Percentiles rank a stretch among this genome's conserved stretches.
phyloP scores from a whole-genome alignment of 1,140 invertebrate species.

The Atta colombica region DNA sequence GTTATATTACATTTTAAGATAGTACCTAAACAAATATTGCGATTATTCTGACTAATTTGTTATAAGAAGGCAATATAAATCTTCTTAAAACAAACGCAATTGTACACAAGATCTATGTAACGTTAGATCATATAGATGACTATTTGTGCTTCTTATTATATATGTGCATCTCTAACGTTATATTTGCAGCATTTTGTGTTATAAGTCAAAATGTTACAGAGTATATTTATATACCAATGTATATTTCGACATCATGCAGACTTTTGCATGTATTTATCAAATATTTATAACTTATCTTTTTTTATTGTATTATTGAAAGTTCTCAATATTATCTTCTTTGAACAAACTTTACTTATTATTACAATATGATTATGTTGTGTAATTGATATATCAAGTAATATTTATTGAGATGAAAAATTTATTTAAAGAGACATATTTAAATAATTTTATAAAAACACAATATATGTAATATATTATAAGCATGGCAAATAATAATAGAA shows the following conservation, averaged over 20 bases:
- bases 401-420: constrained; percentile 20
- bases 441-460: constrained; percentile 41
- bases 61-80: constrained; percentile 22
- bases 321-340: constrained; percentile 5
- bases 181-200: constrained; percentile 6
- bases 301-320: constrained; percentile 4
- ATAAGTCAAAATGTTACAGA: constrained; percentile 31
- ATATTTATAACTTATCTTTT: constrained; percentile 16
- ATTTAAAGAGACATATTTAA: constrained; percentile 18
- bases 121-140: background rate
- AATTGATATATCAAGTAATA: background rate
- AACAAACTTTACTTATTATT: constrained; percentile 5
- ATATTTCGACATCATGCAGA: constrained; percentile 46
- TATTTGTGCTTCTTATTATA: constrained; percentile 13
- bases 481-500: constrained; percentile 5
- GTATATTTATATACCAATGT: constrained; percentile 38
- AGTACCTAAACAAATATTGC: constrained; percentile 35
- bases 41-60: constrained; percentile 46
- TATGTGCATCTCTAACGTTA: constrained; percentile 16
- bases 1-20: constrained; percentile 62
- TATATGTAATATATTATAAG: background rate
- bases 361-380: background rate
- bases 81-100: constrained; percentile 32
- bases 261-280: constrained; percentile 21
- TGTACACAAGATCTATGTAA: constrained; percentile 25